Evolutionary conservation across 2,888 invertebrate genomes (phyloP).

Genomic region (Rhagium mordax): DNA sequence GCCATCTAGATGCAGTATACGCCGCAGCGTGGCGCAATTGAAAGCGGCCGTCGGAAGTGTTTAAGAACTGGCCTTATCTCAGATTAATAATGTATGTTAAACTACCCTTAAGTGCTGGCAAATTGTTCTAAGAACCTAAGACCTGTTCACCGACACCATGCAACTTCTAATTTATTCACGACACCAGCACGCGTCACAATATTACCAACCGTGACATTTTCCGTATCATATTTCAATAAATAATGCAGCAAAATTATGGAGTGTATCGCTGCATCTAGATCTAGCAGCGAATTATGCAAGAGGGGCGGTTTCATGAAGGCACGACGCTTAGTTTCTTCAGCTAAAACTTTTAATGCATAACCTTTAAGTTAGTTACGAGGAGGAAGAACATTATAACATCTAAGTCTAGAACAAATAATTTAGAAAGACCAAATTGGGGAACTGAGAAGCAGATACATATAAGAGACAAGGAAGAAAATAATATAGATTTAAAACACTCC

Average conservation of each 20-base stretch:
- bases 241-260: conserved; percentile 1
- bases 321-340: not conserved
- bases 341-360: too few relatives aligned
- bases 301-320: not conserved
- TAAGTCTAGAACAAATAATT: too few relatives aligned
- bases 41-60: conserved; percentile 69
- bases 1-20: conserved; percentile 44
- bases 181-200: conserved; percentile 44
- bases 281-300: not conserved
- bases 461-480: too few relatives aligned
- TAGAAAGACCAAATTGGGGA: too few relatives aligned
- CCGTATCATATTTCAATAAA: conserved; percentile 41
- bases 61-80: conserved; percentile 68
- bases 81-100: conserved; percentile 70
- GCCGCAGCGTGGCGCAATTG: conserved; percentile 65
- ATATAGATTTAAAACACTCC: too few relatives aligned
- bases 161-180: conserved; percentile 56
- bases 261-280: not conserved
- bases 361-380: too few relatives aligned
- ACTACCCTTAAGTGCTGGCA: conserved; percentile 70
- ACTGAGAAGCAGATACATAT: too few relatives aligned
- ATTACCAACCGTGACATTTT: conserved; percentile 32
- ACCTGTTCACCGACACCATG: conserved; percentile 61
- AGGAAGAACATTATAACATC: too few relatives aligned
- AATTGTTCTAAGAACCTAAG: conserved; percentile 65